These are phyloP conservation scores for Lagopus muta DNA, from an alignment of 2,113 vertebrate species.

Conservation along the genomic window DNA sequence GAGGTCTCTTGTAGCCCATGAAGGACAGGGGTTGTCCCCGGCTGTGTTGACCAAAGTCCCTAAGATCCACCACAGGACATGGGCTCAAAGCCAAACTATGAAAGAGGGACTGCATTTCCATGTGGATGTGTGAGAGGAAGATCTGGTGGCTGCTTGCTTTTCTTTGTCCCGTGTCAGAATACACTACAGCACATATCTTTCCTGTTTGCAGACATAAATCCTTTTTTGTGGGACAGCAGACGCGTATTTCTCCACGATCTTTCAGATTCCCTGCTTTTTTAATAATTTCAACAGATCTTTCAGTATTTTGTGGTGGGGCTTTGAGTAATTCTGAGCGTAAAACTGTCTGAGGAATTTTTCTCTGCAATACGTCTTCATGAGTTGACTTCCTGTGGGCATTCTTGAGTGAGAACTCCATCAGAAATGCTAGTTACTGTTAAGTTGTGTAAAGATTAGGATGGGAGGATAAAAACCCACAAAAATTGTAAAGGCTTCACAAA, in stretches of 20 bases:
- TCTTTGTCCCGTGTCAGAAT: constrained; percentile 13
- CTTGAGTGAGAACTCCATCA: background rate
- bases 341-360: constrained; percentile 27
- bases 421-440: background rate
- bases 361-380: background rate
- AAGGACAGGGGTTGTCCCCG: background rate
- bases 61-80: background rate
- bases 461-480: constrained; percentile 43
- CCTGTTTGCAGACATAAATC: background rate
- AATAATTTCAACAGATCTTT: constrained; percentile 42
- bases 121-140: background rate
- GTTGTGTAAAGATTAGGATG: background rate
- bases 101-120: background rate
- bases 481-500: constrained; percentile 21
- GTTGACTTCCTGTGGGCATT: constrained; percentile 14
- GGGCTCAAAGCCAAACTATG: rapidly evolving
- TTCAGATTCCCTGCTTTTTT: background rate
- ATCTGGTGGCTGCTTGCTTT: background rate
- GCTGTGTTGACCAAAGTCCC: background rate
- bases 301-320: constrained; percentile 6
- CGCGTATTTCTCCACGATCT: background rate
- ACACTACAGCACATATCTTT: background rate
- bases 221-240: background rate
- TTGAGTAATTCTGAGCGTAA: background rate
- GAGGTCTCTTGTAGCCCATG: background rate